Evolutionary conservation across 2,888 invertebrate genomes (phyloP).

Genomic region (Flexamia atlantica): DNA sequence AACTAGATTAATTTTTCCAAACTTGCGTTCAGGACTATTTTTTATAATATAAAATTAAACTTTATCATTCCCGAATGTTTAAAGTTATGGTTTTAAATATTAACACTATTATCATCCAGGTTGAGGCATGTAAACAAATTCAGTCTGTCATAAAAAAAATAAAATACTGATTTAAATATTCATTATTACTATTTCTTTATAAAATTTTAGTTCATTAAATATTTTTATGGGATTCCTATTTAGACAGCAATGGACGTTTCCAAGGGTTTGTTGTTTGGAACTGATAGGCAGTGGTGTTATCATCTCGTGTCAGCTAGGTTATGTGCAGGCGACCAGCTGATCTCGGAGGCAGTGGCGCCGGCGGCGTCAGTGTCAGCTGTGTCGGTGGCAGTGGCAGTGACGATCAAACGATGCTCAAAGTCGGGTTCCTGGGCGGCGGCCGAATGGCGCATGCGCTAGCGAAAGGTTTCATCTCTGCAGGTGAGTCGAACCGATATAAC

Average conservation of each 20-base stretch:
- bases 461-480: slow-evolving; percentile 92
- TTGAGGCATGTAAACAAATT: too few species aligned
- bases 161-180: too few species aligned
- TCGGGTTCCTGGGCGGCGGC: slow-evolving; percentile 95
- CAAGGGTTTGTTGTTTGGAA: slow-evolving; percentile 1
- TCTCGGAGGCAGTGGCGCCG: background rate
- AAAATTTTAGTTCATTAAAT: too few species aligned
- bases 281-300: slow-evolving; percentile 15
- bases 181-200: too few species aligned
- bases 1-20: too few species aligned
- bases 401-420: slow-evolving; percentile 78
- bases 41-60: too few species aligned
- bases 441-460: slow-evolving; percentile 95
- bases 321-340: slow-evolving; percentile 16
- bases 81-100: too few species aligned
- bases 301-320: background rate
- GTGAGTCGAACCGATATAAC: slow-evolving; percentile 76
- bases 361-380: background rate
- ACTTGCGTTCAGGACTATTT: too few species aligned
- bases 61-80: too few species aligned
- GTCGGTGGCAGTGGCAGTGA: slow-evolving; percentile 33
- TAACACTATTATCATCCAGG: too few species aligned
- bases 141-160: too few species aligned
- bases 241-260: background rate
- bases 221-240: background rate